Conservation (phyloP, 2,888 invertebrate genomes). For the Watsonalla binaria region DNA sequence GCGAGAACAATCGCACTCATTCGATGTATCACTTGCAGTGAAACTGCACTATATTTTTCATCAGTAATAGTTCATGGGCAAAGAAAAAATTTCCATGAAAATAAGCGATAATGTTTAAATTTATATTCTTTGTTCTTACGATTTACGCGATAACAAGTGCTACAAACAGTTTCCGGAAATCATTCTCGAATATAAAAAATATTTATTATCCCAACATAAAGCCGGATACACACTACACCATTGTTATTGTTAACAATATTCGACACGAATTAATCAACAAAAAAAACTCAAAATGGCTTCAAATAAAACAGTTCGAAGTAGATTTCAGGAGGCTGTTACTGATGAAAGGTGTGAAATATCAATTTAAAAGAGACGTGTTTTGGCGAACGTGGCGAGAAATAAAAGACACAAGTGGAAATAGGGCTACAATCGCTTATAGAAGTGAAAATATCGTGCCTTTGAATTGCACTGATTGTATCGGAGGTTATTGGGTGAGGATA, state of each 20-base stretch:
- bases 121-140: too few species aligned
- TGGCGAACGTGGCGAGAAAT: conserved; percentile 60
- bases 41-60: too few species aligned
- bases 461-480: conserved; percentile 27
- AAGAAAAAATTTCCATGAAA: too few species aligned
- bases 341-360: conserved; percentile 45
- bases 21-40: too few species aligned
- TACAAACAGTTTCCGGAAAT: too few species aligned
- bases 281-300: conserved; percentile 8
- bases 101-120: too few species aligned
- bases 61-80: too few species aligned
- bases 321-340: conserved; percentile 36
- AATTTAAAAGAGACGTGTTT: conserved; percentile 43
- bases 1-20: too few species aligned
- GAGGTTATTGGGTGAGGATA: conserved; percentile 49
- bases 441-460: conserved; percentile 30
- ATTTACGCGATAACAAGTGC: too few species aligned
- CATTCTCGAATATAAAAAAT: too few species aligned
- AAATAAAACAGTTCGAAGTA: conserved; percentile 28
- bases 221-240: conserved; percentile 18
- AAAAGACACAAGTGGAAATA: conserved; percentile 14
- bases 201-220: too few species aligned
- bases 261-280: conserved; percentile 27
- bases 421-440: conserved; percentile 37
- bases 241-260: conserved; percentile 32